A percentile compares a stretch with the other conserved stretches of the same genome.
phyloP scores from a whole-genome alignment of 2,888 invertebrate species.

The Beris morrisii region DNA sequence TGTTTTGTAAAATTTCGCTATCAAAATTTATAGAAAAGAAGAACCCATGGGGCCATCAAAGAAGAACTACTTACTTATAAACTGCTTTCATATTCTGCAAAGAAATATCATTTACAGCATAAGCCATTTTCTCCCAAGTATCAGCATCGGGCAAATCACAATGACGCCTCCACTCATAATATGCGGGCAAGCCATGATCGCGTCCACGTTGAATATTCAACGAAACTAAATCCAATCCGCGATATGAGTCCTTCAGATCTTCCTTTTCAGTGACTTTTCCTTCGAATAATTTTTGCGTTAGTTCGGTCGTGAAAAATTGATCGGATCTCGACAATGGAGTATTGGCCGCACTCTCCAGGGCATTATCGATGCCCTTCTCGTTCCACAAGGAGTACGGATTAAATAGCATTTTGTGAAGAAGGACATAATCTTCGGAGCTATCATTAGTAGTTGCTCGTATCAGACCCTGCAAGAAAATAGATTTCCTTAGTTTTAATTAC shows the following conservation, averaged over 20 bases:
- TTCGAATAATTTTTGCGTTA: slow-evolving; percentile 54
- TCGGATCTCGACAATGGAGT: slow-evolving; percentile 62
- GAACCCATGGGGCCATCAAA: too few relatives aligned
- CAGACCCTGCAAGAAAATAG: slow-evolving; percentile 61
- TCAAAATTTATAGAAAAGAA: too few relatives aligned
- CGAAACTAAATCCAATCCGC: slow-evolving; percentile 80
- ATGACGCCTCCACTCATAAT: slow-evolving; percentile 73
- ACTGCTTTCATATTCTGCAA: slow-evolving; percentile 64
- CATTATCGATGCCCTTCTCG: slow-evolving; percentile 63
- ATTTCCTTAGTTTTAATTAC: neutral
- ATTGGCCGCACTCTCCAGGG: slow-evolving; percentile 67
- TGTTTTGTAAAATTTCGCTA: too few relatives aligned
- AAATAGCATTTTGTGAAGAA: slow-evolving; percentile 78
- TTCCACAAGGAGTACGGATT: slow-evolving; percentile 74
- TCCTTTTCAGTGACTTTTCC: slow-evolving; percentile 43
- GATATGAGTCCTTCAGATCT: slow-evolving; percentile 56
- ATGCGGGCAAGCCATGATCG: slow-evolving; percentile 83
- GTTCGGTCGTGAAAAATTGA: slow-evolving; percentile 53
- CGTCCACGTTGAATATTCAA: slow-evolving; percentile 86
- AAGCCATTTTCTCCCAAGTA: slow-evolving; percentile 66
- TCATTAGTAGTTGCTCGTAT: slow-evolving; percentile 62
- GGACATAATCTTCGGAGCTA: slow-evolving; percentile 64
- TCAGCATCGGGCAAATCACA: slow-evolving; percentile 69
- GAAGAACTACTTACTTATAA: slow-evolving; percentile 61
- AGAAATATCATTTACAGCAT: slow-evolving; percentile 67